These are phyloP conservation scores for Stigmatopora argus DNA, from an alignment of 2,113 vertebrate genomes.

Conservation along the genomic window DNA sequence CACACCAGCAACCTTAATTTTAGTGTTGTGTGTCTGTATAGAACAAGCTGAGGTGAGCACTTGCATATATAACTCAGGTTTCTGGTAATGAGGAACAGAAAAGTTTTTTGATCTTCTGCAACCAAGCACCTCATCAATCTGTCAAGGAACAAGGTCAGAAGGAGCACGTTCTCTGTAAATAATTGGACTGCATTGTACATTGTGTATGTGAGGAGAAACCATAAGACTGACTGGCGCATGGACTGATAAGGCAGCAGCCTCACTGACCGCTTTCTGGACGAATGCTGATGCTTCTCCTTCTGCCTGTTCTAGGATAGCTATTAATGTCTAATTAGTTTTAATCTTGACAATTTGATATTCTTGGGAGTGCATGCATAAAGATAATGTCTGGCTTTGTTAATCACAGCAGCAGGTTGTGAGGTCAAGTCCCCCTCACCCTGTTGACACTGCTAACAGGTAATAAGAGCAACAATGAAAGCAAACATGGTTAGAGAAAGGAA, in stretches of 20 bases:
- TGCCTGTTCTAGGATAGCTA: slow-evolving; percentile 25
- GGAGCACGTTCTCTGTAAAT: slow-evolving; percentile 48
- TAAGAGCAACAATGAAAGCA: not conserved
- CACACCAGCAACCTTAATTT: slow-evolving; percentile 8
- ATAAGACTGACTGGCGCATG: slow-evolving; percentile 22
- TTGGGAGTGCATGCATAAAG: slow-evolving; percentile 19
- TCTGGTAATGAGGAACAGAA: slow-evolving; percentile 55
- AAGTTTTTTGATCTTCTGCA: slow-evolving; percentile 62
- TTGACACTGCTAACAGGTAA: slow-evolving; percentile 12
- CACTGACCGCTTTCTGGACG: slow-evolving; percentile 26
- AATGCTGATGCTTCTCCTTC: slow-evolving; percentile 33
- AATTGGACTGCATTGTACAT: slow-evolving; percentile 48
- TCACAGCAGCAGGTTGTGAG: slow-evolving; percentile 19
- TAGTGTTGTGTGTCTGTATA: slow-evolving; percentile 5
- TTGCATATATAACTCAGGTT: slow-evolving; percentile 29
- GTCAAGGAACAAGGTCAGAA: slow-evolving; percentile 57
- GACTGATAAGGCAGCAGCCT: slow-evolving; percentile 44
- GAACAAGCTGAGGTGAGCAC: slow-evolving; percentile 7
- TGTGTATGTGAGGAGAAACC: slow-evolving; percentile 27
- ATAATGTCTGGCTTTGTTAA: slow-evolving; percentile 22
- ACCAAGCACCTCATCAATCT: slow-evolving; percentile 59
- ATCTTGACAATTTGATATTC: slow-evolving; percentile 40
- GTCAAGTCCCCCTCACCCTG: slow-evolving; percentile 31
- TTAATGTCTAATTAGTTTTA: slow-evolving; percentile 34
- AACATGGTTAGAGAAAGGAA: slow-evolving; percentile 13